Evolutionary conservation across 1,140 invertebrate genomes (phyloP).

Genomic region (Panulirus ornatus): DNA sequence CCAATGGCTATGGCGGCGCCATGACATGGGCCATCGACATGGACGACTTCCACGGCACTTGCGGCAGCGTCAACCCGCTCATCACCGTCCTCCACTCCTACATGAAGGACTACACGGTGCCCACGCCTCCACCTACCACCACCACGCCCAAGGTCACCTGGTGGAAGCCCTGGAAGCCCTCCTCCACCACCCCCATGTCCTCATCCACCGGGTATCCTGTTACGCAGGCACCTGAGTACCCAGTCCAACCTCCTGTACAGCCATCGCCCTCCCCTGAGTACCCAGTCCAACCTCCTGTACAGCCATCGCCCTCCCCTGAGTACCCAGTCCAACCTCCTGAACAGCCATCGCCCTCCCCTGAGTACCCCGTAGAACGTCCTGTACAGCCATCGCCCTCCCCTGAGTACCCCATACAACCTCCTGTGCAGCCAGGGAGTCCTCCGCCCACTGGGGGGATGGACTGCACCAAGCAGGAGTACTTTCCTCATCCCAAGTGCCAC

Average conservation of each 20-base stretch:
- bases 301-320: too few species aligned
- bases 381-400: too few species aligned
- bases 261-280: too few species aligned
- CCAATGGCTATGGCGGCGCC: conserved; percentile 92
- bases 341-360: too few species aligned
- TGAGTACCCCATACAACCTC: too few species aligned
- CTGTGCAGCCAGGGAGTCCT: not conserved
- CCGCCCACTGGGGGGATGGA: not conserved
- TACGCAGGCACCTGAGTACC: too few species aligned
- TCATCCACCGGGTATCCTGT: not conserved
- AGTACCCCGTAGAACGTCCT: too few species aligned
- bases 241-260: too few species aligned
- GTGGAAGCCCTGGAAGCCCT: conserved; percentile 24
- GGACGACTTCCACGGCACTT: conserved; percentile 93
- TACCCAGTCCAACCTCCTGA: too few species aligned
- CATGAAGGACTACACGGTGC: conserved; percentile 73
- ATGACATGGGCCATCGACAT: conserved; percentile 98
- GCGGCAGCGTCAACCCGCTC: conserved; percentile 86
- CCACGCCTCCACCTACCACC: conserved; percentile 58
- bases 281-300: too few species aligned
- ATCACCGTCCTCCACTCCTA: conserved; percentile 62
- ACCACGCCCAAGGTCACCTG: conserved; percentile 57
- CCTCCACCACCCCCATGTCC: not conserved
- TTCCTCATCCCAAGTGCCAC: conserved; percentile 48
- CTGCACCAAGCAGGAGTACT: conserved; percentile 51